These are phyloP conservation scores for Molossus molossus DNA, from an alignment of 2,797 vertebrate genomes.

Conservation along the genomic window DNA sequence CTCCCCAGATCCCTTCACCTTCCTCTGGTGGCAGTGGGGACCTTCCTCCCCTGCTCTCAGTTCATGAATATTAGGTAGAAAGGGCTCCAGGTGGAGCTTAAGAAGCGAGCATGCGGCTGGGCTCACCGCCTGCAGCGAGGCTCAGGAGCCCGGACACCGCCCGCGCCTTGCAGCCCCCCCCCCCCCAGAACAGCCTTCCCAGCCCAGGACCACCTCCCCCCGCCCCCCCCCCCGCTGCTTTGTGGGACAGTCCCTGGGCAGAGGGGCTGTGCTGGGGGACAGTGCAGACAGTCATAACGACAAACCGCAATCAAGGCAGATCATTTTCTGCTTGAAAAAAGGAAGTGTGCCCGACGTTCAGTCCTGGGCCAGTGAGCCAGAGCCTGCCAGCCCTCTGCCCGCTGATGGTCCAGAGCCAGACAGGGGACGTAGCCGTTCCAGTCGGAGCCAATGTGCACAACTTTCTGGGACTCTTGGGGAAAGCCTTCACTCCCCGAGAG, in stretches of 20 bases:
- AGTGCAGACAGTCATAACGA: background rate
- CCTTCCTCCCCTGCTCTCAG: background rate
- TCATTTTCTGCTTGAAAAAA: constrained; percentile 69
- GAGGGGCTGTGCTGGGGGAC: background rate
- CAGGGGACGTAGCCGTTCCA: background rate
- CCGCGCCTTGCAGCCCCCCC: background rate
- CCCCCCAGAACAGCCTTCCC: background rate
- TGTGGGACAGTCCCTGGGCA: background rate
- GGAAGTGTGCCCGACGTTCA: background rate
- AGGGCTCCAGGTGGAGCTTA: background rate
- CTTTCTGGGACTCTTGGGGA: background rate
- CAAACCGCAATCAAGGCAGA: constrained; percentile 75
- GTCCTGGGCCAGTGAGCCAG: background rate
- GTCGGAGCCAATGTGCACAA: background rate
- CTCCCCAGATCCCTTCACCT: background rate
- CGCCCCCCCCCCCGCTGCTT: background rate
- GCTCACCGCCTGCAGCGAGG: constrained; percentile 91
- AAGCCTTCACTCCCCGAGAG: background rate
- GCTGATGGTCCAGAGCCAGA: background rate
- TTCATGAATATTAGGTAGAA: constrained; percentile 31
- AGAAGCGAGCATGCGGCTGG: constrained; percentile 69
- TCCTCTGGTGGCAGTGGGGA: background rate
- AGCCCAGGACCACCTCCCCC: background rate
- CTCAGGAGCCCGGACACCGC: constrained; percentile 81
- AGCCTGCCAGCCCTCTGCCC: background rate